Base-by-base conservation (phyloP, 2,797 vertebrate genomes). In the Leptatherina wallacei region DNA sequence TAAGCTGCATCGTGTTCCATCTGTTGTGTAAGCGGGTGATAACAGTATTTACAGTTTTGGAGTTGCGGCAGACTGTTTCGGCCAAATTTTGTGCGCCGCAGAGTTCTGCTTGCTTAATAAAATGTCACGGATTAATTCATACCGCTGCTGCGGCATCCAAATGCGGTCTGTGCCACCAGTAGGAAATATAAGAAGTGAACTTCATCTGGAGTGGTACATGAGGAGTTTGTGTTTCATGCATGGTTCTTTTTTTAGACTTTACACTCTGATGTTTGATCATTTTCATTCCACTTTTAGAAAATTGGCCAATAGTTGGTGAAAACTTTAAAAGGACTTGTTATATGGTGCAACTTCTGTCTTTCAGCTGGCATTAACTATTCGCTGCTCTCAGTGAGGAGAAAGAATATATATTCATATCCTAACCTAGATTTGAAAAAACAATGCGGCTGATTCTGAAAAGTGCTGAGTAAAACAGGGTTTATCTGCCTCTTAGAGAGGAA, bases 21-120 rank as follows among this genome's bases (percentile, higher is more conserved):
- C 93, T 94, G 93, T 85, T 91, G 89, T 90, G 86, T 78, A 88
- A 88, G 85, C 76, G 83, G 86, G 83, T 89, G 93, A 94, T 94
- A 94, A 94, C 90, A 89, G 89, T 90, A 91, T 93, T 93, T 92
- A 92, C 89, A 85, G 85, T 88, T 91, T 86, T 85, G 83, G 83
- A 88, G 88, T 86, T 65, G 86, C 60, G 84, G 81, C 78, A 76
- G 77, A 80, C 71, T 82, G 83, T 89, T 89, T 84, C 30, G 27
- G 82, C 78, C 89, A 89, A 83, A 69, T 90, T 84, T 68, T 81
- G 60, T 71, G 82, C 81, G 61, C 66, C 62, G 66, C 73, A 73
- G 80, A 88, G 82, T 90, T 88, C 66, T 73, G 78, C 83, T 85
- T 77, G 85, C 85, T 88, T 91, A 73, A 77, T 72, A 36, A 93